Evolutionary conservation across 2,113 vertebrate genomes (phyloP).

Genomic region (Pyrgilauda ruficollis): DNA sequence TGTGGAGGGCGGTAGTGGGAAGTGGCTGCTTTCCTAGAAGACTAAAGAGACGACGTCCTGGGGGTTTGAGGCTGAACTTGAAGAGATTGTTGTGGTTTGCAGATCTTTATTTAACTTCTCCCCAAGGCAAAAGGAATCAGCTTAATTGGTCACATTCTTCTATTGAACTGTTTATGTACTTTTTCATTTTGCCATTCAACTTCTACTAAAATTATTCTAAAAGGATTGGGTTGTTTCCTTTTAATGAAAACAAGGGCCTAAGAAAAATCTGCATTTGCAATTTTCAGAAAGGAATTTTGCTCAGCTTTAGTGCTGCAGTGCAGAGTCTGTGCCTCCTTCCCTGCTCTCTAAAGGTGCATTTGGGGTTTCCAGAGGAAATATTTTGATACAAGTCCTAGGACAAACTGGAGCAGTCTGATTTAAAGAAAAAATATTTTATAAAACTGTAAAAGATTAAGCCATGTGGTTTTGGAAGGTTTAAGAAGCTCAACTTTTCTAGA

Average conservation of each 20-base stretch:
- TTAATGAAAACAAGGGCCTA: background rate
- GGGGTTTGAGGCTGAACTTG: slow-evolving; percentile 23
- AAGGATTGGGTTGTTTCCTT: background rate
- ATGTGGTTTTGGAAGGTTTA: background rate
- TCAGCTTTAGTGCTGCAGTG: background rate
- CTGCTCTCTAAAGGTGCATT: background rate
- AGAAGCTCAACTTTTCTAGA: background rate
- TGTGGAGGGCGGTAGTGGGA: background rate
- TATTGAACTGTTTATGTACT: background rate
- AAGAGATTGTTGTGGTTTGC: slow-evolving; percentile 35
- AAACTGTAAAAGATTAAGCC: background rate
- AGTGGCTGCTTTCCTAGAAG: slow-evolving; percentile 16
- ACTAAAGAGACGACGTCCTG: background rate
- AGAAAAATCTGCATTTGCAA: background rate
- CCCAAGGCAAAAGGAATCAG: background rate
- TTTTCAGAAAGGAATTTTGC: background rate
- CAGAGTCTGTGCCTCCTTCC: background rate
- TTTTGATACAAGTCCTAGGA: background rate
- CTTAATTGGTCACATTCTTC: slow-evolving; percentile 23
- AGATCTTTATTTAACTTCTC: slow-evolving; percentile 41
- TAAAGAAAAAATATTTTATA: background rate
- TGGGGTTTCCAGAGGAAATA: background rate
- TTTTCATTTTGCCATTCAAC: slow-evolving; percentile 20
- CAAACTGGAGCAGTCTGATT: background rate
- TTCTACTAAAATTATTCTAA: background rate